Base-by-base conservation (phyloP, 2,888 invertebrate species). In the Julus scanicus region DNA sequence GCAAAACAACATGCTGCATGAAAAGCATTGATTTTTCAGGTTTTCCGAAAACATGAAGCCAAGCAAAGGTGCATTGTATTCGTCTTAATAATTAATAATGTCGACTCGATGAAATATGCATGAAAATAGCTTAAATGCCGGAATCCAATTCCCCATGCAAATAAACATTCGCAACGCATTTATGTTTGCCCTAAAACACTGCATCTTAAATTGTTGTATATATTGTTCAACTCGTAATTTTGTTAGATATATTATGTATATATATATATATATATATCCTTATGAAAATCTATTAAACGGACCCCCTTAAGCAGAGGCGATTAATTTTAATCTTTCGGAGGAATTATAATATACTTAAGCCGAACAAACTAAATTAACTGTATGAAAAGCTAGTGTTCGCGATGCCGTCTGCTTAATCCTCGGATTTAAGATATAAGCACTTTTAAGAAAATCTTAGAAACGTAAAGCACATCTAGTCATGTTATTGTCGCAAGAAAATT, bases 311-410 rank as follows among this genome's bases (percentile, higher is more conserved):
- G 57, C 57, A 57, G 57, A 57, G 57, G 17, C 57, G 57, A 13
- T 57, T 57, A 57, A 57, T 15, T 57, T 57, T 57, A 57, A 57
- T 57, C 57, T 57, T 57, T 57, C 57, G 2, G 15, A 57, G 57
- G 57, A 57, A 57, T 57, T 57, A 57, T 57, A 57, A 57, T 57
- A 57, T 57, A 57, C 57, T 57, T 57, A 57, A 57, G 57, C 57
- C 57, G 57, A 57, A 57, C 57, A 57, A 57, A 57, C 57, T 57
- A 57, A 57, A 57, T 57, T 57, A 57, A 57, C 57, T 57, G 57
- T 57, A 57, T 57, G 57, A 57, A 57, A 57, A 57, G 57, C 57
- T 17, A 57, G 57, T 17, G 57, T 57, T 57, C 57, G 13, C 57
- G 57, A 15, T 5, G 57, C 57, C 13, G 57, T 57, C 11, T 57